These are phyloP conservation scores for Phortica magna DNA, from an alignment of 2,888 invertebrate species.

Conservation along the genomic window DNA sequence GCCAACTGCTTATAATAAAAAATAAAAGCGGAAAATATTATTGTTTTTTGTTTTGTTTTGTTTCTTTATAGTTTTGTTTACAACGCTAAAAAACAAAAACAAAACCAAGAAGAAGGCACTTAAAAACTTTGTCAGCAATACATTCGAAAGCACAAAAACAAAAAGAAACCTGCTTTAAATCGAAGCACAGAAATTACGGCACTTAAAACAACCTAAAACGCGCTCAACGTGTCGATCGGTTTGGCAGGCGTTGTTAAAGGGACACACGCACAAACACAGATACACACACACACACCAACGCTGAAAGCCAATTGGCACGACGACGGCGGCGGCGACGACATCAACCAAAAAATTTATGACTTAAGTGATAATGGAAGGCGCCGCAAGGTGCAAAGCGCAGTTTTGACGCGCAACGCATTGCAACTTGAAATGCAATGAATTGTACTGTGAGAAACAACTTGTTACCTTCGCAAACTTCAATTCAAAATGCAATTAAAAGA, in stretches of 20 bases:
- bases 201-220: conserved; percentile 1
- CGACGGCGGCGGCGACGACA: conserved; percentile 11
- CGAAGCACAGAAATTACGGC: conserved; percentile 29
- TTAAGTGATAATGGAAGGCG: conserved; percentile 59
- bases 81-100: not conserved
- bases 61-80: not conserved
- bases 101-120: conserved; percentile 2
- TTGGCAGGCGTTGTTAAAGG: not conserved
- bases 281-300: too few relatives aligned
- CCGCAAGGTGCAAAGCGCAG: conserved; percentile 56
- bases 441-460: conserved; percentile 3
- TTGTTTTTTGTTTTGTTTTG: not conserved
- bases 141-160: conserved; percentile 11
- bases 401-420: not conserved
- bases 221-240: not conserved
- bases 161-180: conserved; percentile 21
- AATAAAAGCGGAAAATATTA: conserved; percentile 6
- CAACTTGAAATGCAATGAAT: not conserved
- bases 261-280: too few relatives aligned
- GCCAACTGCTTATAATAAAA: conserved; percentile 6
- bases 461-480: too few relatives aligned
- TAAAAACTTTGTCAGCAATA: conserved; percentile 26
- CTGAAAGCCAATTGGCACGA: not conserved
- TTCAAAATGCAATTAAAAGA: too few relatives aligned
- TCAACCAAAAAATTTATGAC: conserved; percentile 52